Conservation (phyloP, 2,888 invertebrate genomes). For the Cyclophora albipunctata region DNA sequence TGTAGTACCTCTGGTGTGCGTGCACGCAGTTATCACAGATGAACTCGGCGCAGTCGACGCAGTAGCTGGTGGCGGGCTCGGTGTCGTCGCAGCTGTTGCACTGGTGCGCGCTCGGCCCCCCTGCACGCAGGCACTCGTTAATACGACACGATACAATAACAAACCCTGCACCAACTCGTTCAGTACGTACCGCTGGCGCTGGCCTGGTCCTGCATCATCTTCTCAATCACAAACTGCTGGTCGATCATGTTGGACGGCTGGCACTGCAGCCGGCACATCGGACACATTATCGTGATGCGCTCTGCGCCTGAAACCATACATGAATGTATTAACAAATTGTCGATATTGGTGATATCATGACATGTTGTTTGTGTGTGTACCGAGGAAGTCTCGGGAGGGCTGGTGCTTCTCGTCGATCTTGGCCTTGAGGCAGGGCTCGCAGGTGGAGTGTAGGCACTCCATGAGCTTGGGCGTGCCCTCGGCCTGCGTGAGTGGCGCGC, state of each 20-base stretch:
- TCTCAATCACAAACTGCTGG: conserved; percentile 87
- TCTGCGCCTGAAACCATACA: conserved; percentile 43
- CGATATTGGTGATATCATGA: too few species aligned
- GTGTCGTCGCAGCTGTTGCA: conserved; percentile 93
- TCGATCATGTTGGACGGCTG: conserved; percentile 84
- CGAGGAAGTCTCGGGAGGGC: conserved; percentile 52
- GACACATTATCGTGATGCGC: conserved; percentile 76
- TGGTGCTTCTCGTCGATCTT: conserved; percentile 74
- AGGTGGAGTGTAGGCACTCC: conserved; percentile 92
- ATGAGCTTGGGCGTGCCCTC: conserved; percentile 83
- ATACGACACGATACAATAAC: not conserved
- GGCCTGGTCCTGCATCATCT: conserved; percentile 66
- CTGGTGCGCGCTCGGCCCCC: conserved; percentile 45
- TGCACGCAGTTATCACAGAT: conserved; percentile 93
- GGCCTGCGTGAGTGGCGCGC: conserved; percentile 38
- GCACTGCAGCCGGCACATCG: conserved; percentile 83
- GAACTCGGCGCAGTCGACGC: conserved; percentile 92
- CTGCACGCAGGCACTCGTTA: conserved; percentile 34
- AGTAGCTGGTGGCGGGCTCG: conserved; percentile 89
- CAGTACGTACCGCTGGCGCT: conserved; percentile 31
- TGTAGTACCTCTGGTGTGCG: conserved; percentile 85
- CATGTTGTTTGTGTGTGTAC: conserved; percentile 20
- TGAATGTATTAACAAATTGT: too few species aligned
- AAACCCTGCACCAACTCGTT: too few species aligned
- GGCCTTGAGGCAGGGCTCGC: conserved; percentile 82